Conservation (phyloP, 2,113 vertebrate species). For the Dasyurus viverrinus region DNA sequence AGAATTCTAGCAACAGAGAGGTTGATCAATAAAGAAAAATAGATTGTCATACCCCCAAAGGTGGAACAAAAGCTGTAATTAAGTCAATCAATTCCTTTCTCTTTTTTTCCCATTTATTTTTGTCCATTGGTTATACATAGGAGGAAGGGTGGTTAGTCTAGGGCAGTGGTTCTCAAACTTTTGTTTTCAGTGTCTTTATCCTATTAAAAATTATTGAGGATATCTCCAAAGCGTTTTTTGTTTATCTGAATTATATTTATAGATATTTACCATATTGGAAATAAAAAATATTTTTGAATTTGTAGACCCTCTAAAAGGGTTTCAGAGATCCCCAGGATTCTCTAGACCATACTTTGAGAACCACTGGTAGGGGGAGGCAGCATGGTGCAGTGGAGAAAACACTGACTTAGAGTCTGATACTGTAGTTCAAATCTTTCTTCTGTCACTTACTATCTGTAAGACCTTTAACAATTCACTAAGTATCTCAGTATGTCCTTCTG, state of each 20-base stretch:
- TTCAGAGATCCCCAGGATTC: too few species aligned
- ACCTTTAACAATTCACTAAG: not conserved
- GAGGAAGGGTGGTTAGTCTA: not conserved
- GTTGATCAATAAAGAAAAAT: not conserved
- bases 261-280: too few species aligned
- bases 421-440: not conserved
- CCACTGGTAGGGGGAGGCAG: not conserved
- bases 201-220: too few species aligned
- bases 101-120: not conserved
- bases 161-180: too few species aligned
- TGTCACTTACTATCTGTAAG: not conserved
- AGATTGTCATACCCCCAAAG: not conserved
- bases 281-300: too few species aligned
- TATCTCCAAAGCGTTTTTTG: too few species aligned
- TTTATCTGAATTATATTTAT: too few species aligned
- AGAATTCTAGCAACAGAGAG: not conserved
- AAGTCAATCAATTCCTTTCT: not conserved
- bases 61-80: not conserved
- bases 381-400: not conserved
- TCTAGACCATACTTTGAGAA: too few species aligned
- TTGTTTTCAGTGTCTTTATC: too few species aligned
- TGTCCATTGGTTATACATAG: not conserved
- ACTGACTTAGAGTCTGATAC: not conserved
- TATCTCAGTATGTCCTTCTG: not conserved
- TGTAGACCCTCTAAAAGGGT: too few species aligned